Evolutionary conservation across 2,797 vertebrate species (phyloP).

Genomic region (Scarus forsteni): DNA sequence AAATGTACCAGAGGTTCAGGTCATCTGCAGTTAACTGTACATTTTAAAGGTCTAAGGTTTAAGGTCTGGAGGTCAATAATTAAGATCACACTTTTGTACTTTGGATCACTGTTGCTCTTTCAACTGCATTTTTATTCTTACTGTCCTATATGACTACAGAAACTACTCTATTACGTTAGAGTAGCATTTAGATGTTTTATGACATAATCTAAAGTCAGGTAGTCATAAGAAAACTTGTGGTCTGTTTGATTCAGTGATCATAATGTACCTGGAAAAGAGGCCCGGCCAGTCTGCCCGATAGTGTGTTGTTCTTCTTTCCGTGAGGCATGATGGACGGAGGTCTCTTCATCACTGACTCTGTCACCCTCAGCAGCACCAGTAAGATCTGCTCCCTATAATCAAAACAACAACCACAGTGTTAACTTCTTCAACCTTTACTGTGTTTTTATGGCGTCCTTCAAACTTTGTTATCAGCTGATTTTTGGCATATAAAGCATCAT

Average conservation of each 20-base stretch:
- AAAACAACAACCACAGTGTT: background rate
- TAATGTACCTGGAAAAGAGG: conserved; percentile 93
- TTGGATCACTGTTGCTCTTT: background rate
- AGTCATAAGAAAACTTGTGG: background rate
- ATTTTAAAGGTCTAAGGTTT: too few relatives aligned
- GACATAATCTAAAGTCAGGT: background rate
- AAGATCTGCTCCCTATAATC: conserved; percentile 94
- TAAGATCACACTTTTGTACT: background rate
- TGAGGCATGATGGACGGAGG: conserved; percentile 94
- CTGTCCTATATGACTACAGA: too few relatives aligned
- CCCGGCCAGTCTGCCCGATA: conserved; percentile 95
- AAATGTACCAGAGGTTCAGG: background rate
- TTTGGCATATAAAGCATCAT: background rate
- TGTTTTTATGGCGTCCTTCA: background rate
- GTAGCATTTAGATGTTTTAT: background rate
- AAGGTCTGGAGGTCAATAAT: background rate
- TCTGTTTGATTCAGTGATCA: background rate
- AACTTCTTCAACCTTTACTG: background rate
- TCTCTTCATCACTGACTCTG: conserved; percentile 97
- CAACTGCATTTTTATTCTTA: too few relatives aligned
- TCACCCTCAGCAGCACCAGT: conserved; percentile 95
- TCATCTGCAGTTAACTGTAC: background rate
- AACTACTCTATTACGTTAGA: background rate
- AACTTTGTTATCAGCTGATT: background rate
- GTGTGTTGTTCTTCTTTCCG: conserved; percentile 92